These are phyloP conservation scores for Drosophila navojoa DNA, from an alignment of 1,140 invertebrate species.

Conservation along the genomic window DNA sequence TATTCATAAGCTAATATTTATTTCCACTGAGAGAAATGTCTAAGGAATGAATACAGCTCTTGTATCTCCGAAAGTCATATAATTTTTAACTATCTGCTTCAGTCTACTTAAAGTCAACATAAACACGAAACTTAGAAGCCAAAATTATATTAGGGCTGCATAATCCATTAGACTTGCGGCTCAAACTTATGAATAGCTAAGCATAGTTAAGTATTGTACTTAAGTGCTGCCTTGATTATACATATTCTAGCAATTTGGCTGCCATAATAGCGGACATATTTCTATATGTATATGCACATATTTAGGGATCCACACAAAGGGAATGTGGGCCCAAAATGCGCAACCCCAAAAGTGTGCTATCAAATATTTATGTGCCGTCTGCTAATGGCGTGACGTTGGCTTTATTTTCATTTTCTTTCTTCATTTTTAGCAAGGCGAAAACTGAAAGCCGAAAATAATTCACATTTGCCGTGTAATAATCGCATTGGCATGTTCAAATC, in stretches of 20 bases:
- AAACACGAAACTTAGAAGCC: too few species aligned
- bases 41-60: too few species aligned
- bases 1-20: too few species aligned
- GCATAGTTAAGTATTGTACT: not conserved
- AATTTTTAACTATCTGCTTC: too few species aligned
- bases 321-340: conserved; percentile 2
- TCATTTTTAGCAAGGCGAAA: conserved; percentile 10
- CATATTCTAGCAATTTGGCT: conserved; percentile 5
- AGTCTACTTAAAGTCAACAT: too few species aligned
- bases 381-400: conserved; percentile 52
- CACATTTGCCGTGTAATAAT: conserved; percentile 46
- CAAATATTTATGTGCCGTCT: conserved; percentile 54
- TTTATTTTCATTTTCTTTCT: not conserved
- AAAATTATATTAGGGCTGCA: too few species aligned
- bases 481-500: conserved; percentile 57
- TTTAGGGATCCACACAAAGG: conserved; percentile 5
- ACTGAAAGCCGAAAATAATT: conserved; percentile 16
- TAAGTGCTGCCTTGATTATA: conserved; percentile 11
- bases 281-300: not conserved
- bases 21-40: too few species aligned
- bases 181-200: conserved; percentile 8
- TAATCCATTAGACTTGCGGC: not conserved
- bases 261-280: not conserved
- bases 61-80: too few species aligned
- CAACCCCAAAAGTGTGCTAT: conserved; percentile 40